These are phyloP conservation scores for Phortica variegata DNA, from an alignment of 1,140 invertebrate species.

Conservation along the genomic window DNA sequence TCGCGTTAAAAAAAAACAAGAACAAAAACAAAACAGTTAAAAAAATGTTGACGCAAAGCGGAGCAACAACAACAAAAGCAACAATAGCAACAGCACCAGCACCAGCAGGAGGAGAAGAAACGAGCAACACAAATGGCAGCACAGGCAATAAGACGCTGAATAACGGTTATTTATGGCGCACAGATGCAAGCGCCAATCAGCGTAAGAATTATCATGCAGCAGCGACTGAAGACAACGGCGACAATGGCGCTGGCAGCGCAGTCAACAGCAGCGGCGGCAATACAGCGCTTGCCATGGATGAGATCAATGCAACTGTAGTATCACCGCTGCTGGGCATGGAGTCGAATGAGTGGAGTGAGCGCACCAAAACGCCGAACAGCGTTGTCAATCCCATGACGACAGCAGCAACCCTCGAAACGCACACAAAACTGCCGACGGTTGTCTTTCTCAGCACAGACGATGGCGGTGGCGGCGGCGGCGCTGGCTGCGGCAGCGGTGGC, in stretches of 20 bases:
- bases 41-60: too few relatives aligned
- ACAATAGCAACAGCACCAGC: neutral
- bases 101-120: slow-evolving; percentile 2
- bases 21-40: too few relatives aligned
- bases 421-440: slow-evolving; percentile 44
- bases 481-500: slow-evolving; percentile 5
- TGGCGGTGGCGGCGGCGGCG: slow-evolving; percentile 30
- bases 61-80: slow-evolving; percentile 11
- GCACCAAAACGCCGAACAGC: slow-evolving; percentile 5
- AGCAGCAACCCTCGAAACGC: slow-evolving; percentile 19
- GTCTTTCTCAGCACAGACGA: slow-evolving; percentile 42
- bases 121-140: too few relatives aligned
- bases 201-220: too few relatives aligned
- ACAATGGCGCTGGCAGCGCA: too few relatives aligned
- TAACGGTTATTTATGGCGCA: slow-evolving; percentile 42
- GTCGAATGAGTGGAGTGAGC: slow-evolving; percentile 2
- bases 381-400: slow-evolving; percentile 8
- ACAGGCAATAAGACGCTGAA: slow-evolving; percentile 20
- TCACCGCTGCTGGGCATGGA: slow-evolving; percentile 29
- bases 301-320: slow-evolving; percentile 32
- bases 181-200: neutral
- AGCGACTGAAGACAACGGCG: too few relatives aligned
- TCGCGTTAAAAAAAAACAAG: too few relatives aligned
- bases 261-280: neutral
- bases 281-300: slow-evolving; percentile 22